Evolutionary conservation across 2,888 invertebrate genomes (phyloP).

Genomic region (Trachelus iudaicus): DNA sequence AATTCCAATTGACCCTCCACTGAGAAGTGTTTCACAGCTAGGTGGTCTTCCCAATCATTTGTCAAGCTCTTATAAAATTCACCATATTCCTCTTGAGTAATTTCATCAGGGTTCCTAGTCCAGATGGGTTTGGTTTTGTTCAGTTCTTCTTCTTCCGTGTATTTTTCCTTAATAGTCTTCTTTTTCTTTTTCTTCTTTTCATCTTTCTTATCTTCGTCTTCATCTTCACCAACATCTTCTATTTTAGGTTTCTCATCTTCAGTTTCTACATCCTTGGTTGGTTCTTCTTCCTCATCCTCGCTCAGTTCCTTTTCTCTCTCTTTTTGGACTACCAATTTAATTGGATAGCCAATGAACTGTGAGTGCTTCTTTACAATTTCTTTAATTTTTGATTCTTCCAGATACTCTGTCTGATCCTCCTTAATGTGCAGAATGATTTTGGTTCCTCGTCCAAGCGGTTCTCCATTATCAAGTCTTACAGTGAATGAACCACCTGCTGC

Average conservation of each 20-base stretch:
- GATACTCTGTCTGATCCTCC: slow-evolving; percentile 75
- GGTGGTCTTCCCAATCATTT: slow-evolving; percentile 75
- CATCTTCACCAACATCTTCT: slow-evolving; percentile 73
- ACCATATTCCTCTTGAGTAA: slow-evolving; percentile 72
- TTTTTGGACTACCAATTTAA: slow-evolving; percentile 73
- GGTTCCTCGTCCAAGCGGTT: slow-evolving; percentile 70
- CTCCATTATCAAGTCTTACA: slow-evolving; percentile 59
- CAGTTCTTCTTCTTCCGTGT: slow-evolving; percentile 75
- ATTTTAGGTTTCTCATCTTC: slow-evolving; percentile 76
- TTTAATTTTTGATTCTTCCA: slow-evolving; percentile 74
- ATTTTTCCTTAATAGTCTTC: slow-evolving; percentile 77
- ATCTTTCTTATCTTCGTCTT: slow-evolving; percentile 75
- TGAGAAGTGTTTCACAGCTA: slow-evolving; percentile 71
- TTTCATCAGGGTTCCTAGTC: slow-evolving; percentile 74
- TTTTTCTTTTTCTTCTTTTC: slow-evolving; percentile 74
- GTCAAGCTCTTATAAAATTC: slow-evolving; percentile 75
- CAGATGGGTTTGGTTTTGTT: slow-evolving; percentile 76
- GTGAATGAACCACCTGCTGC: slow-evolving; percentile 74
- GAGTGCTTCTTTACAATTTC: slow-evolving; percentile 79
- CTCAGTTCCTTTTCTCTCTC: slow-evolving; percentile 74
- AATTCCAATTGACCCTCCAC: slow-evolving; percentile 71
- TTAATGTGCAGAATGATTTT: slow-evolving; percentile 73
- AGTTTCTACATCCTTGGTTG: slow-evolving; percentile 66
- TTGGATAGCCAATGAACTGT: slow-evolving; percentile 78
- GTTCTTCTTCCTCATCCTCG: slow-evolving; percentile 73